Evolutionary conservation across 2,797 vertebrate genomes (phyloP), one percentile per base, ranked within the genome.

Genomic region (Pelodytes ibericus): DNA sequence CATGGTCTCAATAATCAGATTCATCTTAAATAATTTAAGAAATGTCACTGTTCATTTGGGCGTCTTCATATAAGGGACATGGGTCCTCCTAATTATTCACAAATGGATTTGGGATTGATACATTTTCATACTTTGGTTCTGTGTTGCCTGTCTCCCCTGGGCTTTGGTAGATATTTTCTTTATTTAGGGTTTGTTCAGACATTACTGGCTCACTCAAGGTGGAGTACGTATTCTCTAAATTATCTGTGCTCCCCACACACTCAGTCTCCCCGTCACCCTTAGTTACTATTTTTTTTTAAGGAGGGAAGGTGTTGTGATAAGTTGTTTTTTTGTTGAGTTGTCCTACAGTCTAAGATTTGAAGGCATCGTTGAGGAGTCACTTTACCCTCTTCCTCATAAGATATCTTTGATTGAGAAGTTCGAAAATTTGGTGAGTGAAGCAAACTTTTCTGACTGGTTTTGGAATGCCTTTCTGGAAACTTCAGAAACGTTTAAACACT

Each of bases 401-500:
- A 20, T 24, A 18, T 4, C 57, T 68, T 79, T 61, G 57, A 29
- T n/a, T 68, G 71, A 30, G 71, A 27, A 36, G 51, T n/a, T 69
- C 41, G 73, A 20, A 65, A 57, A 18, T 69, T 79, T 44, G 77
- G 66, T 30, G 67, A 6, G 5, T 63, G 71, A 16, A 62, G 60
- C 25, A 73, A 63, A 57, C 58, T 79, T 64, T 62, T 72, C 94
- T 90, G 0, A 94, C 94, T 0, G 95, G 94, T 83, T 98, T 97
- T 74, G 88, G 85, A 27, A 96, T 88, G 33, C 80, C 88, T 59
- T 94, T 93, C 87, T 95, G 95, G 60, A 95, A 88, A 84, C 95
- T 96, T 75, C 96, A 93, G 2, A 97, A 88, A 25, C 93, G 88
- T 51, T 92, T 93, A 22, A 98, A 86, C 87, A 96, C 86, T 0